Evolutionary conservation across 1,140 invertebrate species (phyloP).

Genomic region (Hyles vespertilio): DNA sequence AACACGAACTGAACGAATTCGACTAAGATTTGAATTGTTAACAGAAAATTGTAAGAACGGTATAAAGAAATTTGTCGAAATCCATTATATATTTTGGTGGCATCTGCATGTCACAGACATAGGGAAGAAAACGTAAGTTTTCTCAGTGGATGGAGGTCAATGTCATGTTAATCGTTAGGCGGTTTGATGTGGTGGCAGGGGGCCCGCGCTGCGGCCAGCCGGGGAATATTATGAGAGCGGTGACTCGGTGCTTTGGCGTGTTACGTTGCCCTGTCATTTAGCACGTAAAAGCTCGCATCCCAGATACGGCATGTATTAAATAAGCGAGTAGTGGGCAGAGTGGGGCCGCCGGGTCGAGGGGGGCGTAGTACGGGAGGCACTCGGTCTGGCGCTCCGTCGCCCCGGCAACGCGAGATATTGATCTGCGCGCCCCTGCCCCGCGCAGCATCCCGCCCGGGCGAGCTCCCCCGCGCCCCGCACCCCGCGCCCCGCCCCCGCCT

Average conservation of each 20-base stretch:
- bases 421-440: constrained; percentile 48
- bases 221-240: constrained; percentile 36
- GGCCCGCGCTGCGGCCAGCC: constrained; percentile 17
- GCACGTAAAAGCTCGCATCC: constrained; percentile 69
- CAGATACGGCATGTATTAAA: constrained; percentile 73
- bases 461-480: constrained; percentile 7
- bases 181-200: constrained; percentile 30
- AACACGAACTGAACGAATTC: no score
- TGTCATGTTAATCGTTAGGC: constrained; percentile 37
- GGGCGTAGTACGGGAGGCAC: constrained; percentile 67
- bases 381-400: constrained; percentile 71
- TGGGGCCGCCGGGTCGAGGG: constrained; percentile 22
- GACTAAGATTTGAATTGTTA: no score
- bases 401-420: constrained; percentile 71
- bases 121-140: constrained; percentile 23
- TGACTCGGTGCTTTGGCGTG: constrained; percentile 46
- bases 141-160: constrained; percentile 43
- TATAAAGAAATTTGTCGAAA: no score
- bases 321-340: constrained; percentile 65
- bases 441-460: constrained; percentile 33
- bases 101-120: constrained; percentile 3
- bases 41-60: no score
- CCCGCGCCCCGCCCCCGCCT: no score
- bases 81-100: no score
- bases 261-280: constrained; percentile 68